Evolutionary conservation across 2,113 vertebrate genomes (phyloP), one percentile per base, ranked within the genome.

Genomic region (Hucho hucho): DNA sequence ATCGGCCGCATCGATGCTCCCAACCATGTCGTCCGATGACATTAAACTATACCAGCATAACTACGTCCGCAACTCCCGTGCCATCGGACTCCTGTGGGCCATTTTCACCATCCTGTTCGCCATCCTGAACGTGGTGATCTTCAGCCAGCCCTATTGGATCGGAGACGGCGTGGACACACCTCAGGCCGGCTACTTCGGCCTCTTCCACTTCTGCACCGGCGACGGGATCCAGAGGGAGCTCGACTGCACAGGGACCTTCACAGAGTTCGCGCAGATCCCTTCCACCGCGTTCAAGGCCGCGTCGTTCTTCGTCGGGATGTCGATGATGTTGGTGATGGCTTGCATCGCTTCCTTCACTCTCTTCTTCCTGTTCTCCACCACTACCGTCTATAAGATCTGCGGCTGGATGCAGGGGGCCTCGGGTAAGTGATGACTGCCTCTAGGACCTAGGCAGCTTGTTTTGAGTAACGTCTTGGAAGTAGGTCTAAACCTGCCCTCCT

Each of bases 361-460:
- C 89, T 98, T 98, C 95, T 98, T 98, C 92, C 96, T 98, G 92
- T 97, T 97, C 91, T 96, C 97, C 92, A 98, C 96, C 70, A 96
- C 96, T 90, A 98, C 97, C 61, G 97, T 98, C 81, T 98, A 97
- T 87, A 98, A 98, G 92, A 98, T 97, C 91, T 98, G 97, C 79
- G 97, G 96, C 87, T 98, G 97, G 97, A 96, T 98, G 96, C 97
- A 98, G 86, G 96, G 97, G 64, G 92, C 90, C 74, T 96, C 97
- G 49, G 96, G 97, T 97, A 87, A 93, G 95, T 87, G 24, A 2
- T 43, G 37, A 43, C 37, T 43, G 9, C 7, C 37, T 11, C 37
- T 43, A 11, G 37, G 37, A 43, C 37, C 37, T 53, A 53, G 49
- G 49, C 49, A 13, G 49, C 49, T 53, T 53, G 49, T 16, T 53